Percentiles rank a stretch among this genome's conserved stretches.
phyloP scores from a whole-genome alignment of 2,113 vertebrate genomes.

The Pantherophis guttatus region DNA sequence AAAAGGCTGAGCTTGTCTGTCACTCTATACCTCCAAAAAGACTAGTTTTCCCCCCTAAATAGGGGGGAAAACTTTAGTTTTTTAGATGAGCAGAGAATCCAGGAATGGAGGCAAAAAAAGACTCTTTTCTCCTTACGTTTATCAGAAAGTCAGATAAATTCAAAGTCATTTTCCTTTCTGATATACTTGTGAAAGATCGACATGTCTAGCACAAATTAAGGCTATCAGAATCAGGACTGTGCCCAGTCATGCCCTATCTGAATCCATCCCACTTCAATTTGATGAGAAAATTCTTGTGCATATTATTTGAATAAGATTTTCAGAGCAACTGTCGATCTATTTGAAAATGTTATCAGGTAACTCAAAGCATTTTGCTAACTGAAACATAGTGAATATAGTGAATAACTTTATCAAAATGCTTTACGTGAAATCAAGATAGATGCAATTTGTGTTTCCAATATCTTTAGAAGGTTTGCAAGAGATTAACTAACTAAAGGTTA shows the following conservation, averaged over 20 bases:
- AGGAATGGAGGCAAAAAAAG: background rate
- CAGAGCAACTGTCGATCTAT: background rate
- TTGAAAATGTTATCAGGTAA: background rate
- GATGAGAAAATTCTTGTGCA: background rate
- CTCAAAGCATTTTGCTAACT: background rate
- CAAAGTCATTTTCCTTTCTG: background rate
- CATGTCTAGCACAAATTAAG: background rate
- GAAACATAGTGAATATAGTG: background rate
- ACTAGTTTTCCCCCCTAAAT: background rate
- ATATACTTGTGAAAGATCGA: background rate
- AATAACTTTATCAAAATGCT: background rate
- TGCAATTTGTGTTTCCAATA: background rate
- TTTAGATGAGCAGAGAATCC: background rate
- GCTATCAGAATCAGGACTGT: background rate
- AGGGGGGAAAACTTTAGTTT: background rate
- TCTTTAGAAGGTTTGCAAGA: background rate
- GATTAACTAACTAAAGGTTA: background rate
- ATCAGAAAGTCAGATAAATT: background rate
- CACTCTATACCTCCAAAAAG: background rate
- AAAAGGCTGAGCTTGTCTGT: background rate
- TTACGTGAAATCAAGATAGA: background rate
- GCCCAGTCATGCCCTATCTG: background rate
- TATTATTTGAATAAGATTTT: background rate
- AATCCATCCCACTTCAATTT: background rate
- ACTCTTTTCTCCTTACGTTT: background rate